phyloP scores from a whole-genome alignment of 2,797 vertebrate genomes.

The Rhinatrema bivittatum region DNA sequence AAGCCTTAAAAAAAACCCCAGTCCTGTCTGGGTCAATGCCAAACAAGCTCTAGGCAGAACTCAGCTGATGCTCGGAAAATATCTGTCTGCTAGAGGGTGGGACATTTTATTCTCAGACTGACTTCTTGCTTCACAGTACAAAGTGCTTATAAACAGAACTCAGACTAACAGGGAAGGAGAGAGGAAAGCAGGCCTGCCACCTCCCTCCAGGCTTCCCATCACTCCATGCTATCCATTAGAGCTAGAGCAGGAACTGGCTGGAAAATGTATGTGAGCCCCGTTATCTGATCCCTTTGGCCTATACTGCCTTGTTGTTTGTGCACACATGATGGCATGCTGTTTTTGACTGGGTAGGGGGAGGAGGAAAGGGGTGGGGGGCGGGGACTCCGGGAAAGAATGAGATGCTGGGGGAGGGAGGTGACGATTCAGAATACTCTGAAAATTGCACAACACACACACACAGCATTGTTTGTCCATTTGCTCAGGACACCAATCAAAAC shows the following conservation, averaged over 20 bases:
- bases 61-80: neutral
- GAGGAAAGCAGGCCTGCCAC: neutral
- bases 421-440: conserved; percentile 9
- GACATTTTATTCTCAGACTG: neutral
- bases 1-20: neutral
- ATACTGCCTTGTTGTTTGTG: conserved; percentile 24
- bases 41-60: neutral
- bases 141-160: conserved; percentile 20
- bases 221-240: too few relatives aligned
- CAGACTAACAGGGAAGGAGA: too few relatives aligned
- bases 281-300: conserved; percentile 11
- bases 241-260: conserved; percentile 14
- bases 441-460: conserved; percentile 40
- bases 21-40: neutral
- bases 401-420: neutral
- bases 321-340: conserved; percentile 23
- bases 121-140: conserved; percentile 1
- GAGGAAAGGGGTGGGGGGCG: conserved; percentile 1
- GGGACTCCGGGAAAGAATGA: neutral
- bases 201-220: conserved; percentile 15
- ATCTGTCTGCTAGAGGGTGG: neutral
- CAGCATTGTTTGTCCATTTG: conserved; percentile 23
- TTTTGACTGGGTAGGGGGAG: conserved; percentile 1
- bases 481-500: conserved; percentile 28
- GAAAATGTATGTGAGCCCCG: conserved; percentile 13